A percentile compares a stretch with the other conserved stretches of the same genome.
These are phyloP conservation scores for Drosophila subpulchrella DNA, from an alignment of 1,140 invertebrate genomes.

Conservation along the genomic window DNA sequence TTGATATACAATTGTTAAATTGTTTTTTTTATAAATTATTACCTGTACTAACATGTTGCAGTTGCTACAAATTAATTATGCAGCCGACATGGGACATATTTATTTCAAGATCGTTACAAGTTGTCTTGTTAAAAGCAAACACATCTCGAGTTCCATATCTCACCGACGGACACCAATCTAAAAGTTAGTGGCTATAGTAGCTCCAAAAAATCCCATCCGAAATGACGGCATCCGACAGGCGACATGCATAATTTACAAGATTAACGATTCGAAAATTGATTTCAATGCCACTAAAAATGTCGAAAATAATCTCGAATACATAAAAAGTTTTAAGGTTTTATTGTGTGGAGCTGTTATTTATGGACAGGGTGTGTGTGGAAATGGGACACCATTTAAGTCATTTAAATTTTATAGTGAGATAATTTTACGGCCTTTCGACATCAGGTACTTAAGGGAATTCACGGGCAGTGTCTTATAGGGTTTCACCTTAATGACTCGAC, in stretches of 20 bases:
- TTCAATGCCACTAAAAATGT: slow-evolving; percentile 76
- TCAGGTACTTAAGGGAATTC: slow-evolving; percentile 63
- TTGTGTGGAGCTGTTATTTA: slow-evolving; percentile 49
- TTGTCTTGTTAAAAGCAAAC: slow-evolving; percentile 24
- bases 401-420: slow-evolving; percentile 73
- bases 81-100: slow-evolving; percentile 3
- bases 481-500: slow-evolving; percentile 52
- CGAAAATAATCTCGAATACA: slow-evolving; percentile 66
- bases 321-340: slow-evolving; percentile 45
- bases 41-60: slow-evolving; percentile 21
- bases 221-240: slow-evolving; percentile 68
- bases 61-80: slow-evolving; percentile 30
- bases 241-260: slow-evolving; percentile 80
- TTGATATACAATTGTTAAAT: too few species aligned
- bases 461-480: slow-evolving; percentile 22
- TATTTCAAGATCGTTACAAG: slow-evolving; percentile 23
- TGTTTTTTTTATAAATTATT: not conserved
- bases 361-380: slow-evolving; percentile 47
- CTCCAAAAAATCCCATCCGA: slow-evolving; percentile 26
- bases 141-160: slow-evolving; percentile 33
- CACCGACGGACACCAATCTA: slow-evolving; percentile 31
- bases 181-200: slow-evolving; percentile 2
- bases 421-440: slow-evolving; percentile 62
- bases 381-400: slow-evolving; percentile 78
- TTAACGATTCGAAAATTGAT: slow-evolving; percentile 84